These are phyloP conservation scores for Guaruba guarouba DNA, from an alignment of 2,113 vertebrate species.

Conservation along the genomic window DNA sequence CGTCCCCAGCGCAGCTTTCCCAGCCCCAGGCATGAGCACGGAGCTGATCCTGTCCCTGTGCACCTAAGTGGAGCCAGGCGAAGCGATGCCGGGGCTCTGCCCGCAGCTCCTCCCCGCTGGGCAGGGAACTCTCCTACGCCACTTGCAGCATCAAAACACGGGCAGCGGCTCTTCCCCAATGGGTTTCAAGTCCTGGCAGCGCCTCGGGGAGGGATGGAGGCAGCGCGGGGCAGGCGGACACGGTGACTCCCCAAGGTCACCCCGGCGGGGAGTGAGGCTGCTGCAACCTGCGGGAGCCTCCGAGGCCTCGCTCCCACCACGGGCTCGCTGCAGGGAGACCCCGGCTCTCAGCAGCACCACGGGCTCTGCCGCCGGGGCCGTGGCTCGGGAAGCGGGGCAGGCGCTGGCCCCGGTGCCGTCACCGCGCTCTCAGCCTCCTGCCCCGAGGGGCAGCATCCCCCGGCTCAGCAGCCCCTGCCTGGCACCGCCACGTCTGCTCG, in stretches of 20 bases:
- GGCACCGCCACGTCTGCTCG: not conserved
- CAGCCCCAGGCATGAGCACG: not conserved
- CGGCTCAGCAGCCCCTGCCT: not conserved
- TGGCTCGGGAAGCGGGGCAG: not conserved
- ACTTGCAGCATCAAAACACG: constrained; percentile 31
- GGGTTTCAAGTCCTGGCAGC: not conserved
- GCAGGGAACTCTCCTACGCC: constrained; percentile 51
- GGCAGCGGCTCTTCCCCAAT: constrained; percentile 24
- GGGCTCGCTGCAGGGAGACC: not conserved
- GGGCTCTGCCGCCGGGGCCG: rapidly evolving
- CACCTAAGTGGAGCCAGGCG: not conserved
- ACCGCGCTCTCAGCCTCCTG: rapidly evolving
- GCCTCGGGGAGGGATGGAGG: not conserved
- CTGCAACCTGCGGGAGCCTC: not conserved
- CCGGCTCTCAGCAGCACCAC: rapidly evolving
- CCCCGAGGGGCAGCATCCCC: not conserved
- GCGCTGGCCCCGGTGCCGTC: rapidly evolving
- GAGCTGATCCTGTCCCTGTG: not conserved
- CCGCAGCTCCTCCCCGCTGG: constrained; percentile 57
- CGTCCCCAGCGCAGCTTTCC: rapidly evolving
- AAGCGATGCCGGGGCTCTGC: constrained; percentile 15
- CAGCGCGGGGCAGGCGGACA: not conserved
- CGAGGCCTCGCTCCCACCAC: not conserved
- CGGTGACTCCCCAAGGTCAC: constrained; percentile 55
- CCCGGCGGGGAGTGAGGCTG: not conserved